Evolutionary conservation across 2,888 invertebrate genomes (phyloP), one percentile per base, ranked within the genome.

Genomic region (Ligdia adustata): DNA sequence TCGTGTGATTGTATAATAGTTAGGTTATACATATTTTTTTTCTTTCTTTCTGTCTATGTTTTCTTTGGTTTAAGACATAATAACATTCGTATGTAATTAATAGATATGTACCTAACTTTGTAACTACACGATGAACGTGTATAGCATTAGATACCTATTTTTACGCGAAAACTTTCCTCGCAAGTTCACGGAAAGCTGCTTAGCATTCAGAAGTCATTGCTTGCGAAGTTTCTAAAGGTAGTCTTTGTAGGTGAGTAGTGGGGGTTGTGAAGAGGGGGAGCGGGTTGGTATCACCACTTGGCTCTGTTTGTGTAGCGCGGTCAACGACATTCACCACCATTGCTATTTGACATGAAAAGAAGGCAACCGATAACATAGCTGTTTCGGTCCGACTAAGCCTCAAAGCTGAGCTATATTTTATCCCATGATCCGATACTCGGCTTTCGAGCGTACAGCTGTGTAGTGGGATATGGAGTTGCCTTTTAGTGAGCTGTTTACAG

Each of bases 261-360:
- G 48, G n/a, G n/a, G 22, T 16, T 4, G 16, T 16, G 22, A n/a
- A 7, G 7, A n/a, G 22, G 22, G 50, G 27, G 51, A 32, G 35
- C 52, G 16, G 32, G 57, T 33, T 48, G 32, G 33, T 58, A 66
- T 68, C 70, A 64, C 60, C 60, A 63, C 55, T 65, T 60, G 27
- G 62, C 62, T n/a, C 57, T 71, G 72, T 71, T 73, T 74, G 72
- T 61, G 55, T 63, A 67, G 66, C 69, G 42, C 79, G 81, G 85
- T 82, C 84, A 83, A 82, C 72, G 79, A 82, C 80, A 76, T 79
- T 69, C 66, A 66, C 64, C 68, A 69, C 70, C 73, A 80, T 77
- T 77, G 74, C 79, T 72, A 63, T 77, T 78, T 78, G 79, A 76
- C 81, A 82, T 74, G 80, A 81, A 82, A 78, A 78, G 72, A 72